Base-by-base conservation (phyloP, 2,888 invertebrate genomes). In the Xiphydria camelus region DNA sequence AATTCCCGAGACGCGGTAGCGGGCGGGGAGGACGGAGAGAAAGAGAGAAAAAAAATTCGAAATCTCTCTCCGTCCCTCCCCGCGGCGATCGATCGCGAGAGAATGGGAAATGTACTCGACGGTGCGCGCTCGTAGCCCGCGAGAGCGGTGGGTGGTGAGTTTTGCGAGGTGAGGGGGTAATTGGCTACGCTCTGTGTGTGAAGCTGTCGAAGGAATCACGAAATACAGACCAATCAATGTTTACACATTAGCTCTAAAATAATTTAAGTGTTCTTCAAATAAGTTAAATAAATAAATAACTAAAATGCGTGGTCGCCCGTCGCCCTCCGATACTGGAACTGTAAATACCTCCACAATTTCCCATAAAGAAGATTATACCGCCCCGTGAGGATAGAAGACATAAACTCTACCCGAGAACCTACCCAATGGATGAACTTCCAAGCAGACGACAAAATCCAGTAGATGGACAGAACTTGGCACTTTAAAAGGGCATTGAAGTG, bases 141-240 rank as follows among this genome's bases (percentile, higher is more conserved):
- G 29, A 31, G 15, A 7, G 18, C n/a, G 17, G 34, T 44, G 41
- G n/a, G n/a, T n/a, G n/a, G n/a, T n/a, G n/a, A n/a, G n/a, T 29
- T 48, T 41, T 45, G 36, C 31, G 26, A 41, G 29, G 21, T 22
- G 19, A 38, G 33, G 33, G 36, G 43, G 42, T 9, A 23, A 39
- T 44, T 39, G 44, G 37, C 49, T 49, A 53, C 49, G 47, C 42
- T 51, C n/a, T n/a, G n/a, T n/a, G n/a, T n/a, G n/a, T n/a, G 40
- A 51, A 53, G 49, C 49, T 51, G 43, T 45, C 43, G 47, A 40
- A 49, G 7, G 14, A 15, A 40, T 6, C 26, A 36, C 45, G 37
- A 46, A 42, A 40, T 47, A 45, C 41, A 36, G 37, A 42, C 39
- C 47, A 49, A 45, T 47, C 49, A 39, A 45, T 46, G 25, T 46